phyloP scores from a whole-genome alignment of 2,797 vertebrate species.

The Cossypha caffra region DNA sequence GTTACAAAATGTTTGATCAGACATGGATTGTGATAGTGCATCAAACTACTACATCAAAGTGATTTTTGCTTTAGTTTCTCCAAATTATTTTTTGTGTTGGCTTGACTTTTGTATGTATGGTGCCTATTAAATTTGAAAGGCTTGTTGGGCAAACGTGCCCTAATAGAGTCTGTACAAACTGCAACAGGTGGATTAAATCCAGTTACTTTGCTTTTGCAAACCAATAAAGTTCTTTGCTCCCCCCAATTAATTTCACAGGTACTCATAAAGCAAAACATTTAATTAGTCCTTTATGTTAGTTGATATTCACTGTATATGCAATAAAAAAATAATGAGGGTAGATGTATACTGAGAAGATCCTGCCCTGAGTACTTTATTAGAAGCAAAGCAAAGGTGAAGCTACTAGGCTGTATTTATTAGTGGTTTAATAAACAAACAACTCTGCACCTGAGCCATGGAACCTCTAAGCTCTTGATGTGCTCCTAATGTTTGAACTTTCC shows the following conservation, averaged over 20 bases:
- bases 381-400: not conserved
- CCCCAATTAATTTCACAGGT: conserved; percentile 26
- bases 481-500: not conserved
- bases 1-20: not conserved
- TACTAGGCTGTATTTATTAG: not conserved
- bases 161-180: not conserved
- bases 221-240: not conserved
- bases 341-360: not conserved
- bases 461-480: not conserved
- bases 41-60: not conserved
- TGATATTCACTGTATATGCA: not conserved
- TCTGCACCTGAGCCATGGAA: not conserved
- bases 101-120: not conserved
- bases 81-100: not conserved
- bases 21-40: not conserved
- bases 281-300: conserved; percentile 36
- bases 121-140: not conserved
- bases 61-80: not conserved
- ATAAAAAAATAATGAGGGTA: not conserved
- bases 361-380: not conserved
- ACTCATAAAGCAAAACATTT: conserved; percentile 33
- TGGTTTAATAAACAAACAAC: not conserved
- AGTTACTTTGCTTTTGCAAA: conserved; percentile 30
- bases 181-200: not conserved
- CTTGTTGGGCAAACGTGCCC: not conserved